These are phyloP conservation scores for Fistularia tabacaria DNA, from an alignment of 2,797 vertebrate species.

Conservation along the genomic window DNA sequence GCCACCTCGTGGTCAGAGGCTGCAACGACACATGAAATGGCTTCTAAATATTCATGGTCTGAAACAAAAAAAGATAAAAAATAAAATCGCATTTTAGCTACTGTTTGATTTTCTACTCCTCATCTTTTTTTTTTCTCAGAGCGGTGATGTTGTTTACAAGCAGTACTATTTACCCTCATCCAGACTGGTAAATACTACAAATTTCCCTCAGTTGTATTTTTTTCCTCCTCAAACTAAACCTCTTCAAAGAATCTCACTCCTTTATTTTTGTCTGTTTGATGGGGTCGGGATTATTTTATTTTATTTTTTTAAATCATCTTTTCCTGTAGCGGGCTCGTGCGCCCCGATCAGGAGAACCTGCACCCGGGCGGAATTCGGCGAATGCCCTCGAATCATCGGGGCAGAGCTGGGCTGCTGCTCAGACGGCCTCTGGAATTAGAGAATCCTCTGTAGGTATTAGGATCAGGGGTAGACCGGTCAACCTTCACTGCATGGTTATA, in stretches of 20 bases:
- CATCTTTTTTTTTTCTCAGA: constrained; percentile 34
- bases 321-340: constrained; percentile 34
- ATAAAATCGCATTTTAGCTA: too few species aligned
- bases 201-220: too few species aligned
- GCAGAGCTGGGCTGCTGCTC: constrained; percentile 8
- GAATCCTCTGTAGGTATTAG: constrained; percentile 56
- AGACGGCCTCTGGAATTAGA: constrained; percentile 43
- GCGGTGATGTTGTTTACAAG: constrained; percentile 50
- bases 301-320: neutral
- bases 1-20: constrained; percentile 35
- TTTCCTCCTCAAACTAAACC: neutral
- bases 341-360: constrained; percentile 20
- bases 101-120: constrained; percentile 16
- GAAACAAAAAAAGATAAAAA: too few species aligned
- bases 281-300: constrained; percentile 5
- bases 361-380: constrained; percentile 48
- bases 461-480: constrained; percentile 56
- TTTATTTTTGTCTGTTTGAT: neutral
- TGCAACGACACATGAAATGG: neutral
- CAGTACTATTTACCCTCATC: constrained; percentile 70
- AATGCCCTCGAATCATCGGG: constrained; percentile 48
- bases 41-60: neutral
- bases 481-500: constrained; percentile 2
- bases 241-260: neutral
- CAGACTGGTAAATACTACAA: constrained; percentile 61